Evolutionary conservation across 2,797 vertebrate genomes (phyloP), one percentile per base, ranked within the genome.

Genomic region (Coracias cyanogaster): DNA sequence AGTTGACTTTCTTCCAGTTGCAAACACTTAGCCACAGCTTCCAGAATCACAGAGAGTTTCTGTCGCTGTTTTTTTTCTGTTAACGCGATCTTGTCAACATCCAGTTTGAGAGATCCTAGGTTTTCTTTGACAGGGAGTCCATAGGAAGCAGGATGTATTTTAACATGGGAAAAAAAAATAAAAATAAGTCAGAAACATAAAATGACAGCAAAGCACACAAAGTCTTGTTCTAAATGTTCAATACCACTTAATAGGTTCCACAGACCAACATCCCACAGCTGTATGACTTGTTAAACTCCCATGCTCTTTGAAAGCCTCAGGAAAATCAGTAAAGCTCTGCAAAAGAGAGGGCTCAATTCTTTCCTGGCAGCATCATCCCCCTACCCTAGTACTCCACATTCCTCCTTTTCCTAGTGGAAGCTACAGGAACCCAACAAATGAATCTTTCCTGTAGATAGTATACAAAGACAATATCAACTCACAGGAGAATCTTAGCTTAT

Each of bases 1-100:
- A 93, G 96, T 93, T 90, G 95, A 28, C 73, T 95, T 92, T 98
- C 98, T 86, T 98, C 96, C 61, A 95, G 71, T 29, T 97, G 97
- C 88, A 99, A 98, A 49, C 90, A 97, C 93, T 96, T 93, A 61
- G 98, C 94, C 94, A 99, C 58, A 15, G 98, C 97, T 84, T 98
- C 97, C 95, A 99, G 89, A 89, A 99, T 94, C 48, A 98, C n/a
- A 6, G 97, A 86, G 46, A 99, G 98, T 90, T 99, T 99, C 69
- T 46, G 98, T 29, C 96, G 97, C 98, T 99, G 99, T 64, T 98
- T 98, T 1, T 80, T 48, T 4, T 92, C 91, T 2, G 98, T 99
- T 93, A 99, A 17, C 0, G 98, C 98, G 0, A 99, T 99, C 82
- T 99, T 99, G 41, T 99, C 99, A 89, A 99, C 98, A 3, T 98